Evolutionary conservation across 1,140 invertebrate genomes (phyloP), one percentile per base, ranked within the genome.

Genomic region (Pararge aegeria): DNA sequence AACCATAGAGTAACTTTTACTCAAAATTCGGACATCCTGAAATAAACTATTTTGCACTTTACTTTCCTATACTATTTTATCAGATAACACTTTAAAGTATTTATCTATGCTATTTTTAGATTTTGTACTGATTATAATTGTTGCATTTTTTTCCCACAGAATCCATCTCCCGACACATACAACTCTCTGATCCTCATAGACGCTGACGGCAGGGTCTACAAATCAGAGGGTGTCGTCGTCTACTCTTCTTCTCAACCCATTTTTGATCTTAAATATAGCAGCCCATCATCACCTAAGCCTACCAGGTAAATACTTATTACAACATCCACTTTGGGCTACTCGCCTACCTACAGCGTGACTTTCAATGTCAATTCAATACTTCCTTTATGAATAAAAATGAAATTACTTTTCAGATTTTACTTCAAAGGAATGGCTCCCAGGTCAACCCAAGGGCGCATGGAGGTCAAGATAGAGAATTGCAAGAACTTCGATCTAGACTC

Each of bases 391-490:
- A n/a, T n/a, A n/a, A n/a, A n/a, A n/a, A n/a, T n/a, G n/a, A n/a
- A 48, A 18, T 40, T 34, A 29, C 21, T 37, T 37, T 64, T 59
- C 68, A 91, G 91, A 64, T 24, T 95, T 0, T 86, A 83, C 30
- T 74, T 90, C 1, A 93, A 93, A 67, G 80, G 91, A 3, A 90
- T 91, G 27, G 83, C 87, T 29, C 68, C 93, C 0, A 91, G 91
- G 37, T 89, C 92, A 0, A 89, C 82, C 6, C 92, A 94, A 70
- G 92, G 91, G 30, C 92, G 91, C 55, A 75, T 92, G 55, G 90
- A 91, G 16, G 30, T 91, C 1, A 91, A 92, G 53, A 48, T 93
- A 0, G 78, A 91, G 29, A 91, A 92, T 61, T 60, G 92, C 42
- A 69, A 71, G 6, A 87, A 92, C 30, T 89, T 93, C 55, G 77